Base-by-base conservation (phyloP, 2,113 vertebrate species). In the Sus scrofa region DNA sequence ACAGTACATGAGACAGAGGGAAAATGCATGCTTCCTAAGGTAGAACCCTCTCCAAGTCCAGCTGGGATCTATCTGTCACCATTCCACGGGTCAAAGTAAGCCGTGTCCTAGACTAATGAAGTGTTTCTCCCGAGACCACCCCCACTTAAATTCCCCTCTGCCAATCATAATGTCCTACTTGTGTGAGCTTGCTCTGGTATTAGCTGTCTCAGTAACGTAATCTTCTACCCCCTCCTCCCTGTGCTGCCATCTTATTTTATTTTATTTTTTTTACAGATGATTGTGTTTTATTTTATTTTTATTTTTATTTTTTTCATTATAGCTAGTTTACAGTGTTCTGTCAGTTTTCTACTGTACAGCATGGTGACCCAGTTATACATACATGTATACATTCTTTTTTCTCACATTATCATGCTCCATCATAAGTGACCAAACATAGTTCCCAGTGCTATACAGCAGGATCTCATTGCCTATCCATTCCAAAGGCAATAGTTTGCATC, bases 101-200 rank as follows among this genome's bases (percentile, higher is more conserved):
- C 60, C 56, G 26, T 71, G 87, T 89, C 93, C 86, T 96, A 90
- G 93, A 70, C 67, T 60, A n/a, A n/a, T 70, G 16, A 90, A 79
- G 50, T 14, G 79, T 62, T 95, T 89, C 97, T 96, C 95, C 84
- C 6, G 93, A 97, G 97, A 96, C 95, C 56, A 78, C 96, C 84
- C 75, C 87, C 88, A 78, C 81, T 97, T 89, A 94, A 78, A 82
- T 50, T 77, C 89, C 52, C 94, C 89, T 97, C 96, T 97, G 97
- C 91, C 96, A 92, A 75, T 98, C 95, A 96, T 74, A 94, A 86
- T 96, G 97, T 88, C 96, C 97, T 98, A 92, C 96, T 97, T 97
- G 60, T 34, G 8, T 0, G 32, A n/a, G 52, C 65, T 91, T 82
- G 44, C 77, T 93, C 19, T 1, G 77, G 67, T 68, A 73, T 92